Conservation (phyloP, 2,888 invertebrate genomes). For the Limnephilus lunatus region DNA sequence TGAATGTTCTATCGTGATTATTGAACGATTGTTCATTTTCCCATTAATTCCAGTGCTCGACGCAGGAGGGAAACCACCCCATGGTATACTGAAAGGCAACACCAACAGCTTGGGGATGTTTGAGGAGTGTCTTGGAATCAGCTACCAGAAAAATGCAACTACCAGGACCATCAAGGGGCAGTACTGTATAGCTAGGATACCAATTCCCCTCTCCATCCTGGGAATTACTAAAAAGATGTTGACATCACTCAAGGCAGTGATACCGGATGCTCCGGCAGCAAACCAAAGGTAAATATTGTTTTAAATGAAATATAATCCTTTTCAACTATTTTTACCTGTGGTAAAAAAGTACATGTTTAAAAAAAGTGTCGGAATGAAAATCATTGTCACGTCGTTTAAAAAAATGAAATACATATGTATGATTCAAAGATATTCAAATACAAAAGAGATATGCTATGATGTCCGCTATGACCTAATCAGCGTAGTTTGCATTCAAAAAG, state of each 20-base stretch:
- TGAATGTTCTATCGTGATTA: no score
- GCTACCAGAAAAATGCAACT: conserved; percentile 23
- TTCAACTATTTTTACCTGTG: no score
- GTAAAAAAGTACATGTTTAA: no score
- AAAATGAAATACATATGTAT: no score
- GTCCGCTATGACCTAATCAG: no score
- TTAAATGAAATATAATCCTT: no score
- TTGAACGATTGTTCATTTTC: no score
- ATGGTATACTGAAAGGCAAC: conserved; percentile 56
- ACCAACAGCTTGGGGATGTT: conserved; percentile 54
- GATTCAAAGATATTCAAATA: no score
- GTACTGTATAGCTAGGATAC: conserved; percentile 32
- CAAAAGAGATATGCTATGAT: no score
- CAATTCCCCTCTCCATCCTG: background rate
- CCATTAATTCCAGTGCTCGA: conserved; percentile 55
- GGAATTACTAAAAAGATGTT: background rate
- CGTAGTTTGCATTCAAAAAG: no score
- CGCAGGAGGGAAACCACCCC: conserved; percentile 50
- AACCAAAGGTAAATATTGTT: background rate
- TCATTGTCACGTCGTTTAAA: no score
- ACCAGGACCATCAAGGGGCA: conserved; percentile 39
- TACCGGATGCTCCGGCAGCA: background rate
- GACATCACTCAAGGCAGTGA: background rate
- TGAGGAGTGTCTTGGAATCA: conserved; percentile 53
- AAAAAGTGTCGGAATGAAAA: no score